phyloP scores from a whole-genome alignment of 2,888 invertebrate genomes.

The Anagyrus pseudococci region DNA sequence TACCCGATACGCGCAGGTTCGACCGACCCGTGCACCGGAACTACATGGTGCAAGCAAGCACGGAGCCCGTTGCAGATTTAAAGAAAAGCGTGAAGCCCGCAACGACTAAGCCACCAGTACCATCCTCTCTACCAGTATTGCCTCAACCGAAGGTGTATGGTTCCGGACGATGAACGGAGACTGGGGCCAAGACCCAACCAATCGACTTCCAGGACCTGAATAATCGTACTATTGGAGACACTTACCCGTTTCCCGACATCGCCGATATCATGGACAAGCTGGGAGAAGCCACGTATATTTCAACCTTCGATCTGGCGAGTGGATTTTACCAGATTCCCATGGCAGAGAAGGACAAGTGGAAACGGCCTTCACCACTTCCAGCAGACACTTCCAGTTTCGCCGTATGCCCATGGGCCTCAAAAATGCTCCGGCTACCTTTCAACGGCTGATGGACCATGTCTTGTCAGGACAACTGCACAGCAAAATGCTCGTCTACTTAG shows the following conservation, averaged over 20 bases:
- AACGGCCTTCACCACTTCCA: slow-evolving; percentile 44
- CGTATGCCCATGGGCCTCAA: slow-evolving; percentile 28
- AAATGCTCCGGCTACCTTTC: background rate
- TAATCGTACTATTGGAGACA: slow-evolving; percentile 40
- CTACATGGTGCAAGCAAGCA: background rate
- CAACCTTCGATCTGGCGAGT: slow-evolving; percentile 38
- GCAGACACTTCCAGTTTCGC: slow-evolving; percentile 46
- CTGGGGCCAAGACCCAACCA: background rate
- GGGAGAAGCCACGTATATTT: slow-evolving; percentile 40
- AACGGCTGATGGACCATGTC: background rate
- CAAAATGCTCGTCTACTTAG: slow-evolving; percentile 4
- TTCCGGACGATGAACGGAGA: background rate
- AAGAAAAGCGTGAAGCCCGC: background rate
- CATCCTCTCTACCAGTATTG: background rate
- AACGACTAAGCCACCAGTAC: background rate
- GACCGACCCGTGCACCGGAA: background rate
- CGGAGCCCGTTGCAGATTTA: background rate
- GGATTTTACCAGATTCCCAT: slow-evolving; percentile 41
- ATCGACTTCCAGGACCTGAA: slow-evolving; percentile 43
- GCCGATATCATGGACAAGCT: slow-evolving; percentile 41
- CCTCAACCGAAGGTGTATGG: background rate
- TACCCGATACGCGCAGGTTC: background rate
- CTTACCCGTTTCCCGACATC: slow-evolving; percentile 41
- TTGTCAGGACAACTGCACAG: background rate
- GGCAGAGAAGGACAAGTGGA: slow-evolving; percentile 17